Evolutionary conservation across 1,140 invertebrate species (phyloP).

Genomic region (Bombus pyrosoma): DNA sequence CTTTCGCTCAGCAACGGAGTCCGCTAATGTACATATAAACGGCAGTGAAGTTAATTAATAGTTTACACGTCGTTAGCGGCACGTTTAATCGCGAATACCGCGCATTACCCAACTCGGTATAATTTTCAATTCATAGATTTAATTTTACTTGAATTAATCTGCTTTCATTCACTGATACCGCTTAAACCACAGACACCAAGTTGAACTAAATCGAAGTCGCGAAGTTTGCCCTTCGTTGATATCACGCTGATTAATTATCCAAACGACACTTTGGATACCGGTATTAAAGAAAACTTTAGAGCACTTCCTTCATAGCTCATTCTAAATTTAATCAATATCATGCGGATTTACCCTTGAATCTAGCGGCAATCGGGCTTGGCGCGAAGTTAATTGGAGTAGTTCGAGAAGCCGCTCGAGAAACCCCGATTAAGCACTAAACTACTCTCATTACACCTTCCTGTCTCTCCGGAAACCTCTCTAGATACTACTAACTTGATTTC

Average conservation of each 20-base stretch:
- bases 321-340: constrained; percentile 63
- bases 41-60: neutral
- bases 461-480: constrained; percentile 41
- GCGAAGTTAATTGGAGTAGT: constrained; percentile 64
- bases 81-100: neutral
- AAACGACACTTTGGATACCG: constrained; percentile 26
- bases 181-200: neutral
- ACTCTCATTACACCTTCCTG: constrained; percentile 64
- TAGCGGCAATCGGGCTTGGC: constrained; percentile 60
- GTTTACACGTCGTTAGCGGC: neutral
- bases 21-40: neutral
- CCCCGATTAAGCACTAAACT: constrained; percentile 66
- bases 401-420: constrained; percentile 59
- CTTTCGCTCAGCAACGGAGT: neutral
- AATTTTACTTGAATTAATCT: neutral
- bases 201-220: neutral
- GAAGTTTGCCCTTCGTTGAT: neutral
- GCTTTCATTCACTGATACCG: neutral
- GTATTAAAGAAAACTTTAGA: constrained; percentile 46
- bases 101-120: neutral
- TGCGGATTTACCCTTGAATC: constrained; percentile 63
- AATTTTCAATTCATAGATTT: neutral
- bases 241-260: constrained; percentile 47
- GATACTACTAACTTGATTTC: constrained; percentile 46
- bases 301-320: constrained; percentile 36